phyloP scores from a whole-genome alignment of 2,888 invertebrate species.

The Notocelia uddmanniana region DNA sequence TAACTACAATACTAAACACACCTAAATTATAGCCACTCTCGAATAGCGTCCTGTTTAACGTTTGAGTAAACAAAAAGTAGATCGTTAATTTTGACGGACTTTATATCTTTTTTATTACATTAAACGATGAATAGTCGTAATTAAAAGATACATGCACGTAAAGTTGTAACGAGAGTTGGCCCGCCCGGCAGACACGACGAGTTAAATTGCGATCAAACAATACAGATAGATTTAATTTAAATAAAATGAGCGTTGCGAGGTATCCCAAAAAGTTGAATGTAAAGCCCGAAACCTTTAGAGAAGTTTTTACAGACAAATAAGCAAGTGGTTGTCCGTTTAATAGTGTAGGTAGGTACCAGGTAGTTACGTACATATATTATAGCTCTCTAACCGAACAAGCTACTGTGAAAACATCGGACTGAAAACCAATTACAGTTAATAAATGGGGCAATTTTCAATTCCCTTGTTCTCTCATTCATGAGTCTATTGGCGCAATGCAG shows the following conservation, averaged over 20 bases:
- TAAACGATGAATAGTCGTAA: conserved; percentile 15
- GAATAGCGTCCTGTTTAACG: conserved; percentile 31
- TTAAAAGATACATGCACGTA: not conserved
- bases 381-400: not conserved
- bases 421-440: conserved; percentile 36
- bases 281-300: too few species aligned
- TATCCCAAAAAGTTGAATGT: too few species aligned
- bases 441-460: conserved; percentile 28
- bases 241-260: too few species aligned
- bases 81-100: conserved; percentile 30
- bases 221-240: too few species aligned
- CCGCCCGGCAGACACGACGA: not conserved
- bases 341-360: too few species aligned
- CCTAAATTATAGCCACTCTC: conserved; percentile 19
- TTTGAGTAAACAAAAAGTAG: conserved; percentile 24
- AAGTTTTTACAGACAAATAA: too few species aligned
- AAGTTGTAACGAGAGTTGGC: not conserved
- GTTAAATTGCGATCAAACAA: not conserved
- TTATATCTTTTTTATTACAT: conserved; percentile 33
- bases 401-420: conserved; percentile 21
- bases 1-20: conserved; percentile 11
- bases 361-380: not conserved
- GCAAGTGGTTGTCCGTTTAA: too few species aligned
- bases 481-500: conserved; percentile 36
- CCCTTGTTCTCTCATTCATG: conserved; percentile 25